phyloP scores from a whole-genome alignment of 2,797 vertebrate species.

The Pseudotriccus pelzelni region DNA sequence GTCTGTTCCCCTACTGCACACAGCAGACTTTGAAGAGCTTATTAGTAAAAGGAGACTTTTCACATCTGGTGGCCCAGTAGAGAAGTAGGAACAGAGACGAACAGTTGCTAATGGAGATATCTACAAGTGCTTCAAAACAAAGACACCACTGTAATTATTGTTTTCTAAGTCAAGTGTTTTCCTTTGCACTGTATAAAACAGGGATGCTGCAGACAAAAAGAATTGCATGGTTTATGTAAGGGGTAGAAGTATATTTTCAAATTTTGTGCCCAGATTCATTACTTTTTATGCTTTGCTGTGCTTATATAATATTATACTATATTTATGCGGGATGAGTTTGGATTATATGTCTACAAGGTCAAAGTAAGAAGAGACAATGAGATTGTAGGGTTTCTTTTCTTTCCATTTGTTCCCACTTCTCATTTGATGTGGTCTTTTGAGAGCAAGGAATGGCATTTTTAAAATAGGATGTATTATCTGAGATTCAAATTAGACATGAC shows the following conservation, averaged over 20 bases:
- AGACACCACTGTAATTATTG: not conserved
- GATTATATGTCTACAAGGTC: not conserved
- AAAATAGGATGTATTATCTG: not conserved
- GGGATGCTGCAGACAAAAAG: not conserved
- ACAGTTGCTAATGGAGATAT: not conserved
- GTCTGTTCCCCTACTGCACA: not conserved
- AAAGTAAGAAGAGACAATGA: not conserved
- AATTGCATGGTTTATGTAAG: not conserved
- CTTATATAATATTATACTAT: not conserved
- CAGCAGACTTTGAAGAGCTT: not conserved
- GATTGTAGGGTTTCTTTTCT: fast-evolving
- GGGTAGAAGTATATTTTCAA: not conserved
- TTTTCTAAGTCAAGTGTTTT: not conserved
- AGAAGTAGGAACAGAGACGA: not conserved
- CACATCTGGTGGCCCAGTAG: not conserved
- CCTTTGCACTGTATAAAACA: not conserved
- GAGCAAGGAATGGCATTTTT: not conserved
- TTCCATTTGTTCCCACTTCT: not conserved
- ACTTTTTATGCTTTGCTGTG: not conserved
- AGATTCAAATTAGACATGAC: not conserved
- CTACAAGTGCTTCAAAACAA: not conserved
- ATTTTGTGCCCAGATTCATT: not conserved
- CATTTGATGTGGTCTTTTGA: not conserved
- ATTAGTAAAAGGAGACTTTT: not conserved
- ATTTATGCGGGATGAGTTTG: not conserved